A percentile compares a stretch with the other conserved stretches of the same genome.
Conservation (phyloP, 2,888 invertebrate genomes). For the Apoderus coryli region DNA sequence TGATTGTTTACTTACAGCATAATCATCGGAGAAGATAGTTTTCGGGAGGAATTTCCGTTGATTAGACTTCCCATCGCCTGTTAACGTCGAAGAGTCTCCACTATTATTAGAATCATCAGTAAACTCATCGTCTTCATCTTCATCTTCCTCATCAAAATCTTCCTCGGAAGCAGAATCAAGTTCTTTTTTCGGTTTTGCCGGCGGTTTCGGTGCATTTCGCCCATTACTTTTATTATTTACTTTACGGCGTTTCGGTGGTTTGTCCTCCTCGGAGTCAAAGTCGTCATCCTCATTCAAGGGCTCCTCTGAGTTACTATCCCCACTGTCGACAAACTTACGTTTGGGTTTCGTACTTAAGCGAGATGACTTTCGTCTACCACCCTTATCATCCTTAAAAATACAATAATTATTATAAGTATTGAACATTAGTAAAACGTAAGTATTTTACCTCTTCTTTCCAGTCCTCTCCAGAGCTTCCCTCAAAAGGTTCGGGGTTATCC, state of each 20-base stretch:
- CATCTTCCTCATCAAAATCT: constrained; percentile 12
- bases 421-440: no score
- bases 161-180: no score
- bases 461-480: no score
- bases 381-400: no score
- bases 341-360: constrained; percentile 11
- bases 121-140: constrained; percentile 12
- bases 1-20: constrained; percentile 17
- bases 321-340: constrained; percentile 11
- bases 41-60: constrained; percentile 20
- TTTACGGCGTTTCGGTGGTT: constrained; percentile 5
- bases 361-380: constrained; percentile 12
- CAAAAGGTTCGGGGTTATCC: no score
- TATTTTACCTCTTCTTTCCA: no score
- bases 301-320: constrained; percentile 13
- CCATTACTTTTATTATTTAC: constrained; percentile 5
- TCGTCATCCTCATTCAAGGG: constrained; percentile 3
- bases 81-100: constrained; percentile 11
- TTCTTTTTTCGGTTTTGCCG: no score
- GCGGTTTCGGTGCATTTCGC: no score
- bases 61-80: constrained; percentile 8
- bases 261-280: constrained; percentile 10
- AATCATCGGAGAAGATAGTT: constrained; percentile 21
- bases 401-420: no score
- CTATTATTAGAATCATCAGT: constrained; percentile 13